Percentiles rank a stretch among this genome's conserved stretches.
These are phyloP conservation scores for Eurois occulta DNA, from an alignment of 2,888 invertebrate genomes.

Conservation along the genomic window DNA sequence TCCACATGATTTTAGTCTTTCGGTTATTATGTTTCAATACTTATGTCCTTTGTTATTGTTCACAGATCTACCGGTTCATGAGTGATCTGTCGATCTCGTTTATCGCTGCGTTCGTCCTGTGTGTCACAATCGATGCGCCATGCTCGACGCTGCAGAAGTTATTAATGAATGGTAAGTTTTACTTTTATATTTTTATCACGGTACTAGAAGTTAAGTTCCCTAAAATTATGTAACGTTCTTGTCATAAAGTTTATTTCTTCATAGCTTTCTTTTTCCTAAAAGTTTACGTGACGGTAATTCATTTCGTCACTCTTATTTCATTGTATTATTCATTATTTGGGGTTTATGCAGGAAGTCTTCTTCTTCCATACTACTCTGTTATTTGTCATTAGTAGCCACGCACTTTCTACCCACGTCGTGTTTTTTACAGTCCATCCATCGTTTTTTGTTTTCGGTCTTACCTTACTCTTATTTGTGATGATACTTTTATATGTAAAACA, in stretches of 20 bases:
- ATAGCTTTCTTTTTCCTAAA: not conserved
- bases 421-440: not conserved
- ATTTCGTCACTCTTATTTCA: not conserved
- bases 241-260: not conserved
- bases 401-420: not conserved
- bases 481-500: not conserved
- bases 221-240: not conserved
- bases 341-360: not conserved
- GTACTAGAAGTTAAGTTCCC: not conserved
- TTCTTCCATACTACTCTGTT: not conserved
- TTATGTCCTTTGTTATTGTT: not conserved
- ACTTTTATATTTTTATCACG: not conserved
- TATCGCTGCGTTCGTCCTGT: slow-evolving; percentile 74
- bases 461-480: not conserved
- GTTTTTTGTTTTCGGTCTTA: not conserved
- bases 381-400: not conserved
- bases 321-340: too few relatives aligned
- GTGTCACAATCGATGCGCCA: slow-evolving; percentile 80
- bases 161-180: slow-evolving; percentile 73
- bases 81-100: slow-evolving; percentile 73
- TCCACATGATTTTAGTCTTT: not conserved
- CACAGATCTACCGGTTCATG: slow-evolving; percentile 77
- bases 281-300: not conserved
- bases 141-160: slow-evolving; percentile 81
- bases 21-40: not conserved